Conservation (phyloP, 2,888 invertebrate genomes). For the Arenicola marina region DNA sequence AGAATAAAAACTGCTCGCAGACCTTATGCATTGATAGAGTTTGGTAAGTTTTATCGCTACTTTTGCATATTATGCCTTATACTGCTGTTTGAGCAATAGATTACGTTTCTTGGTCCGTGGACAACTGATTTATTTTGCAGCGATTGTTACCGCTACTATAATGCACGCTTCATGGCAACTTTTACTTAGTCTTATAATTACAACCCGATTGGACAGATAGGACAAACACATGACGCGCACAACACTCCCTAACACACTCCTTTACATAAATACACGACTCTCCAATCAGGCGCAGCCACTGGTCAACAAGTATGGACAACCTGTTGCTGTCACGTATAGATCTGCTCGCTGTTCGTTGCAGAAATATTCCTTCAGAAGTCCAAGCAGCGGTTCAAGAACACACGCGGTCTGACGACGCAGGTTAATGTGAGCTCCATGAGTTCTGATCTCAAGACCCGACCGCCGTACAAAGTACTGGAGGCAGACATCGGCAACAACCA, state of each 20-base stretch:
- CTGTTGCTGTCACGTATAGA: no score
- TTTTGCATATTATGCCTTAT: neutral
- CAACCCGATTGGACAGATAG: no score
- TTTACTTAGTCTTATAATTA: no score
- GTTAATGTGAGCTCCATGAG: constrained; percentile 46
- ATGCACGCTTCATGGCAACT: no score
- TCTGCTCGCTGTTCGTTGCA: neutral
- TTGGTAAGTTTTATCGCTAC: constrained; percentile 53
- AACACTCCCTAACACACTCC: no score
- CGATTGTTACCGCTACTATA: no score
- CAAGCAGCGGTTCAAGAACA: constrained; percentile 48
- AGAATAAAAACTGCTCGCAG: constrained; percentile 56
- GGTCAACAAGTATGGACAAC: no score
- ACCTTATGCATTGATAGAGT: constrained; percentile 63
- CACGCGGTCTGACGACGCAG: constrained; percentile 44
- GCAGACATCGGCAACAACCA: constrained; percentile 38
- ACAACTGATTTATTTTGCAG: no score
- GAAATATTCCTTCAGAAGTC: constrained; percentile 39
- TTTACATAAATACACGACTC: no score
- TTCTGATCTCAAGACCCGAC: constrained; percentile 44
- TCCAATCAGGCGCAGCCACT: no score
- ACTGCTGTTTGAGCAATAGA: neutral
- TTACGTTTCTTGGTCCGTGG: no score
- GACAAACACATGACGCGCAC: no score
- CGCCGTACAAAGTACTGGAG: constrained; percentile 43